Evolutionary conservation across 2,888 invertebrate species (phyloP).

Genomic region (Chirona hameri): DNA sequence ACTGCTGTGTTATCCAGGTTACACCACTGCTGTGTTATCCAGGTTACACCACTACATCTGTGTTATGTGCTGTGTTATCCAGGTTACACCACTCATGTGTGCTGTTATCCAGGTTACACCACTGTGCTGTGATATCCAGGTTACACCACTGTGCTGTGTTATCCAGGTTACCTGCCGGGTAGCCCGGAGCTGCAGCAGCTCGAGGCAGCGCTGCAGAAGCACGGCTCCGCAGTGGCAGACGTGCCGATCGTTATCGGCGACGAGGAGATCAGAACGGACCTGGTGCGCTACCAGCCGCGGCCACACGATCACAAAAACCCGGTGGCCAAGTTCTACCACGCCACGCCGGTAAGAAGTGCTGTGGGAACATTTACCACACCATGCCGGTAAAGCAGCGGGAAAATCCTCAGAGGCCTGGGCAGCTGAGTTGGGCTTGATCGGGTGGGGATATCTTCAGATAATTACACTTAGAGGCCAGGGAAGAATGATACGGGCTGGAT

Average conservation of each 20-base stretch:
- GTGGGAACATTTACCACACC: too few species aligned
- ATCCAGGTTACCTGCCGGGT: slow-evolving; percentile 66
- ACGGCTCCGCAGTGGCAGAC: slow-evolving; percentile 66
- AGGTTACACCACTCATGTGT: too few species aligned
- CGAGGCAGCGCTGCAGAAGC: slow-evolving; percentile 63
- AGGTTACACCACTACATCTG: too few species aligned
- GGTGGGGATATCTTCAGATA: too few species aligned
- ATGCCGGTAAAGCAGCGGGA: too few species aligned
- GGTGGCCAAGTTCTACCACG: slow-evolving; percentile 89
- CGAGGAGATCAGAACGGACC: slow-evolving; percentile 71
- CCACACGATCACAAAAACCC: slow-evolving; percentile 49
- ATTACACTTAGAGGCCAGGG: too few species aligned
- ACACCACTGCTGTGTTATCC: too few species aligned
- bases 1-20: background rate
- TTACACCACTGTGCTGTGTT: background rate
- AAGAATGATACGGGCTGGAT: too few species aligned
- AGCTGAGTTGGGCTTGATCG: too few species aligned
- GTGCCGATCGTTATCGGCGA: slow-evolving; percentile 97
- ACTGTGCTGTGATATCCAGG: background rate
- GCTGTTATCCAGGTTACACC: background rate
- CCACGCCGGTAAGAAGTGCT: slow-evolving; percentile 59
- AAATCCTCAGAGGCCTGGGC: too few species aligned
- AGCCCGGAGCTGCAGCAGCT: slow-evolving; percentile 75
- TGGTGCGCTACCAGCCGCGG: slow-evolving; percentile 72
- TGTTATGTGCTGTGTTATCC: too few species aligned